Evolutionary conservation across 2,888 invertebrate species (phyloP).

Genomic region (Parascotia fuliginaria): DNA sequence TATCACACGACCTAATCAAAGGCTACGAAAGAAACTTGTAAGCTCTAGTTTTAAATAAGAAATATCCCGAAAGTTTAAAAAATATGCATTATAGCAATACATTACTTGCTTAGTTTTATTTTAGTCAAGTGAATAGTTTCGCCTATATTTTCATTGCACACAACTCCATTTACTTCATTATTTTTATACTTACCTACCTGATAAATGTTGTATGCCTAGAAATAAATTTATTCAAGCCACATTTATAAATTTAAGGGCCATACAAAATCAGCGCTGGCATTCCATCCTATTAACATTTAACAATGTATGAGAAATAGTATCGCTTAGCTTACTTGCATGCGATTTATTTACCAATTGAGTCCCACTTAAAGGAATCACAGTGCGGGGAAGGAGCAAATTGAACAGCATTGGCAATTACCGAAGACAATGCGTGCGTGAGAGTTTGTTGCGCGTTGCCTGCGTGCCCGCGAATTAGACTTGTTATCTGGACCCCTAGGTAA

Average conservation of each 20-base stretch:
- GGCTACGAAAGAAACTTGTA: too few relatives aligned
- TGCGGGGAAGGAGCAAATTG: constrained; percentile 82
- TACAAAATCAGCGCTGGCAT: constrained; percentile 28
- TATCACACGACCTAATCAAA: too few relatives aligned
- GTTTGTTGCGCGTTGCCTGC: constrained; percentile 79
- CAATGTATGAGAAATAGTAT: constrained; percentile 51
- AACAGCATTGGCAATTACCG: constrained; percentile 85
- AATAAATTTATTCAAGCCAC: not conserved
- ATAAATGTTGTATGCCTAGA: not conserved
- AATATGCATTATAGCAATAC: not conserved
- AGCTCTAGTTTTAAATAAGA: too few relatives aligned
- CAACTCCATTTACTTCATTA: not conserved
- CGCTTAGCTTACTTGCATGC: constrained; percentile 57
- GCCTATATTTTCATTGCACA: too few relatives aligned
- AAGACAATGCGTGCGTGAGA: constrained; percentile 86
- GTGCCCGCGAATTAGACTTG: constrained; percentile 84
- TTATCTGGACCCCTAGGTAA: constrained; percentile 76
- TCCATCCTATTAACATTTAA: constrained; percentile 49
- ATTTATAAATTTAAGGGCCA: constrained; percentile 3
- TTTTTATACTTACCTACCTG: not conserved
- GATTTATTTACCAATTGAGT: constrained; percentile 82
- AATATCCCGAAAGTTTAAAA: too few relatives aligned
- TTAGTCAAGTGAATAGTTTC: too few relatives aligned
- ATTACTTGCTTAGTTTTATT: not conserved
- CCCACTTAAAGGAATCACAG: constrained; percentile 84